These are phyloP conservation scores for Tragelaphus strepsiceros DNA, from an alignment of 2,113 vertebrate genomes.

Conservation along the genomic window DNA sequence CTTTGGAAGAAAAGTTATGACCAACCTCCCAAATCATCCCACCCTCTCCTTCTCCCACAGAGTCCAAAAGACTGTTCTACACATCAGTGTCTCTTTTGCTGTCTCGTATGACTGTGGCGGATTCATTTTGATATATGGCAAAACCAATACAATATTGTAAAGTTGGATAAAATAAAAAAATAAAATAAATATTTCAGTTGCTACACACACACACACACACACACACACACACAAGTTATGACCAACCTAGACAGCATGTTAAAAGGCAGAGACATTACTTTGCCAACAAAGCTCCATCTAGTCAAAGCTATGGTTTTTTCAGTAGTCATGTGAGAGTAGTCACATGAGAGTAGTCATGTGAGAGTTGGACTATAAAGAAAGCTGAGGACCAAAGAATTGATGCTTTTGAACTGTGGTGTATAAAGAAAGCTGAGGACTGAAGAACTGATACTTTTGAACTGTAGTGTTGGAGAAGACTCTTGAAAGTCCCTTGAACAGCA, in stretches of 20 bases:
- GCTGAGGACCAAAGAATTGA: fast-evolving
- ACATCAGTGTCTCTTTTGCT: no score
- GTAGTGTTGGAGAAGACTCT: background rate
- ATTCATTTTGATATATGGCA: no score
- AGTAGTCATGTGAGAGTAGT: background rate
- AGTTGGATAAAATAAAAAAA: no score
- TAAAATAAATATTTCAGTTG: no score
- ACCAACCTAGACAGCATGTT: background rate
- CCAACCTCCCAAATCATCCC: background rate
- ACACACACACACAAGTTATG: background rate
- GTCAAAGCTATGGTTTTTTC: background rate
- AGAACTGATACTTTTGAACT: background rate
- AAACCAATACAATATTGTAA: no score
- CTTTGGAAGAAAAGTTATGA: background rate
- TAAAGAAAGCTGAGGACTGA: background rate
- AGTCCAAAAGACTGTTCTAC: no score
- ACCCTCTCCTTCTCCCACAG: no score
- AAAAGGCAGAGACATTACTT: background rate
- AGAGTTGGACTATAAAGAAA: background rate
- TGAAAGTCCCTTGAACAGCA: background rate
- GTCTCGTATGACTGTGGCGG: no score
- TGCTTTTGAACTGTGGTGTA: background rate
- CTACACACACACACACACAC: no score
- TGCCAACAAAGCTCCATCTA: background rate
- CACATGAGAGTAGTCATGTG: background rate